Evolutionary conservation across 1,140 invertebrate genomes (phyloP).

Genomic region (Oncopodura yosiiana): DNA sequence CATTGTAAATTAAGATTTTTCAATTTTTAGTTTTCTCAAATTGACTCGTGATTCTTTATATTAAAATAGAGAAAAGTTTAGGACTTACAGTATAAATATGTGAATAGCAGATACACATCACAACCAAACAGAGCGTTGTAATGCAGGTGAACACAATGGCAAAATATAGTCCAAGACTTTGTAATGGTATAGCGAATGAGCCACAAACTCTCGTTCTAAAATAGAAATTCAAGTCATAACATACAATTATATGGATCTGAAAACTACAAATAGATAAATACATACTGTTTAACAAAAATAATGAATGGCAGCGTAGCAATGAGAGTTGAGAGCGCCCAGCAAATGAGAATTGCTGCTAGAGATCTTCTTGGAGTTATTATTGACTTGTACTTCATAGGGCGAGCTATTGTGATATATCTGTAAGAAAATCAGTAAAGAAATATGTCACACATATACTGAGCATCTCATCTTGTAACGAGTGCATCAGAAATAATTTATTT

Average conservation of each 20-base stretch:
- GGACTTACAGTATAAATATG: conserved; percentile 29
- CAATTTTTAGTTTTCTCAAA: too few relatives aligned
- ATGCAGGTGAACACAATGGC: conserved; percentile 26
- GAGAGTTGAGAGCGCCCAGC: conserved; percentile 23
- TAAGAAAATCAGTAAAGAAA: too few relatives aligned
- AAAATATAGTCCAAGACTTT: conserved; percentile 18
- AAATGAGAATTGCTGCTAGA: conserved; percentile 11
- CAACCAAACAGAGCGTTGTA: conserved; percentile 15
- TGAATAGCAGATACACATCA: conserved; percentile 28
- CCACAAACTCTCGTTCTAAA: conserved; percentile 16
- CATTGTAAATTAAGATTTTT: too few relatives aligned
- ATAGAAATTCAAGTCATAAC: not conserved
- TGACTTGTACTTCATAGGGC: conserved; percentile 33
- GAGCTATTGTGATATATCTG: conserved; percentile 32
- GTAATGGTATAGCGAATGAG: conserved; percentile 16
- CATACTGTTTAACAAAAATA: conserved; percentile 20
- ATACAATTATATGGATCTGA: not conserved
- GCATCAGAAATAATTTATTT: too few relatives aligned
- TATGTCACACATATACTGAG: too few relatives aligned
- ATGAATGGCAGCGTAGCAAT: conserved; percentile 23
- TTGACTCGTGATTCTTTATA: too few relatives aligned
- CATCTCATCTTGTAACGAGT: too few relatives aligned
- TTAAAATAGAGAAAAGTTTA: too few relatives aligned
- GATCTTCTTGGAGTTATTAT: conserved; percentile 23
- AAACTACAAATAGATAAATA: not conserved